Conservation (phyloP, 2,797 vertebrate species). For the Sebastes minor region DNA sequence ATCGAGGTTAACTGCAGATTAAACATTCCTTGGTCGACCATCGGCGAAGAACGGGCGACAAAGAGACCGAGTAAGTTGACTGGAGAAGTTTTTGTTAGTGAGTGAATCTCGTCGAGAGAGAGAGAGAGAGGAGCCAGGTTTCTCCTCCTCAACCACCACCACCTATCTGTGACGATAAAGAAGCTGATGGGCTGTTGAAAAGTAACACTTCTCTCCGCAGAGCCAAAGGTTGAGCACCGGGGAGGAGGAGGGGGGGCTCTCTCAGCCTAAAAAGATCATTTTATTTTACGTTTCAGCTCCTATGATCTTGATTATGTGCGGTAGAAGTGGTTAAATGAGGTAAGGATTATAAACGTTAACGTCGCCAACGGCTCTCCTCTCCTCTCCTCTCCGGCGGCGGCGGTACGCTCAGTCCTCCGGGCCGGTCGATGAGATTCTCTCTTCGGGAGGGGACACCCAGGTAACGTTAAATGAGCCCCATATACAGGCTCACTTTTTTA, state of each 20-base stretch:
- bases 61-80: slow-evolving; percentile 84
- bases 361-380: slow-evolving; percentile 62
- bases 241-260: slow-evolving; percentile 37
- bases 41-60: slow-evolving; percentile 68
- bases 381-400: not conserved
- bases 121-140: slow-evolving; percentile 72
- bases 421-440: slow-evolving; percentile 66
- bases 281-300: slow-evolving; percentile 55
- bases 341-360: slow-evolving; percentile 67
- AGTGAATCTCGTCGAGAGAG: slow-evolving; percentile 41
- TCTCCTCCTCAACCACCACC: slow-evolving; percentile 58
- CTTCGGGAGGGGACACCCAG: slow-evolving; percentile 57
- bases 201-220: slow-evolving; percentile 85
- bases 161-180: slow-evolving; percentile 84
- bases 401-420: slow-evolving; percentile 51
- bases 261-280: slow-evolving; percentile 40
- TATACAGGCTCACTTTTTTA: slow-evolving; percentile 30
- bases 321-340: slow-evolving; percentile 64
- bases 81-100: slow-evolving; percentile 68
- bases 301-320: slow-evolving; percentile 42
- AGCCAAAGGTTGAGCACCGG: slow-evolving; percentile 78
- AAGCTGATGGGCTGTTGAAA: slow-evolving; percentile 83
- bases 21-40: slow-evolving; percentile 71
- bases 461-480: slow-evolving; percentile 50
- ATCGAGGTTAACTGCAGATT: slow-evolving; percentile 81